Percentiles rank a stretch among this genome's conserved stretches.
These are phyloP conservation scores for Meleagris gallopavo DNA, from an alignment of 2,113 vertebrate genomes.

Conservation along the genomic window DNA sequence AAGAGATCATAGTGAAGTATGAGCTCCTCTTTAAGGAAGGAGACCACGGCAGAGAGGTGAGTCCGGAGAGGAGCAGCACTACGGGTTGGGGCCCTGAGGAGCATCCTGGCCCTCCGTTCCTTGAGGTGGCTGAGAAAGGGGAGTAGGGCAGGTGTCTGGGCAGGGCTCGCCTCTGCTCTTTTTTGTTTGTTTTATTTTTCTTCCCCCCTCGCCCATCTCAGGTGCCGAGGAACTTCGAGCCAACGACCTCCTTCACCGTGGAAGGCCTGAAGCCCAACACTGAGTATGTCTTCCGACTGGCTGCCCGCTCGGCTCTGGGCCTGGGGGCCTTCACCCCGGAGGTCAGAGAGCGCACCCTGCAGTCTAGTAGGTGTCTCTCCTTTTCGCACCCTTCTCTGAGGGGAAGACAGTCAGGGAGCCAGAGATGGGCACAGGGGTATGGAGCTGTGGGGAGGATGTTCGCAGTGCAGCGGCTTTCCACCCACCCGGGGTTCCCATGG, in stretches of 20 bases:
- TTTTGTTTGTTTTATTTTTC: background rate
- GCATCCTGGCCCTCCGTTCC: background rate
- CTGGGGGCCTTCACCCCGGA: conserved; percentile 95
- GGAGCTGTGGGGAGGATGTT: background rate
- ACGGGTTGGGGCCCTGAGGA: background rate
- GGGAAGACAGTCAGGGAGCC: conserved; percentile 57
- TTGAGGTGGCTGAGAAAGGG: background rate
- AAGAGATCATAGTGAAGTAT: conserved; percentile 92
- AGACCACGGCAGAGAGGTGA: conserved; percentile 84
- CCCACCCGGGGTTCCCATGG: background rate
- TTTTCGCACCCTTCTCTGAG: conserved; percentile 70
- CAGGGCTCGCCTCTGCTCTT: background rate
- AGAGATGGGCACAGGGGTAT: conserved; percentile 35
- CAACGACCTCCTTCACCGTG: conserved; percentile 86
- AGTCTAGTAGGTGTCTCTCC: conserved; percentile 96
- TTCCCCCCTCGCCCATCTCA: conserved; percentile 48
- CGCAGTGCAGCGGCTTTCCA: rapidly evolving
- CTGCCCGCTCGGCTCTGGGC: conserved; percentile 92
- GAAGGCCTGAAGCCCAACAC: conserved; percentile 93
- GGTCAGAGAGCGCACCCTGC: conserved; percentile 92
- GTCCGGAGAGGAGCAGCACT: rapidly evolving
- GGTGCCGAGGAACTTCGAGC: conserved; percentile 90
- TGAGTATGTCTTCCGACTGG: conserved; percentile 93
- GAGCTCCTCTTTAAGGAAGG: conserved; percentile 90
- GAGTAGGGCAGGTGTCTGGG: background rate